Conservation (phyloP, 1,140 invertebrate species). For the Danaus plexippus region DNA sequence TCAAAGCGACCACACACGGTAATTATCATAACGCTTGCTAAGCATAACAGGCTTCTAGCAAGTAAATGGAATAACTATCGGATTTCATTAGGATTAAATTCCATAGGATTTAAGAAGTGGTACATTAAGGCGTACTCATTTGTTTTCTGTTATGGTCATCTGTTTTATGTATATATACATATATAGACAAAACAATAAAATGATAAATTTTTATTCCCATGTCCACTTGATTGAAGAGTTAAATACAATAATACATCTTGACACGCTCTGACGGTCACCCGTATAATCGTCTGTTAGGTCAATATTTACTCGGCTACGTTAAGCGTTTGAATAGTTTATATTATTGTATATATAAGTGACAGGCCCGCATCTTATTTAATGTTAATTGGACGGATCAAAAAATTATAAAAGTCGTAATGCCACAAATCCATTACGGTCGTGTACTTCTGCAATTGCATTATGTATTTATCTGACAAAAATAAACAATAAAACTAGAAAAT, state of each 20-base stretch:
- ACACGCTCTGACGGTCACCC: slow-evolving; percentile 31
- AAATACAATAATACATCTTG: slow-evolving; percentile 9
- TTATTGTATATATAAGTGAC: slow-evolving; percentile 33
- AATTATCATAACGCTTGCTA: slow-evolving; percentile 1
- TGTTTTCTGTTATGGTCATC: no score
- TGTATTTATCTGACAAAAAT: no score
- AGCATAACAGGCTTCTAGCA: slow-evolving; percentile 1
- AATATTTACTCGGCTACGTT: slow-evolving; percentile 29
- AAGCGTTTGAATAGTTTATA: slow-evolving; percentile 25
- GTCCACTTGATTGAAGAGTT: slow-evolving; percentile 6
- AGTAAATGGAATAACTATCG: slow-evolving; percentile 2
- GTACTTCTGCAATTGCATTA: no score
- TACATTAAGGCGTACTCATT: no score
- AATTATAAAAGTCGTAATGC: no score
- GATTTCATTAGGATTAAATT: no score
- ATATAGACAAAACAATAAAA: no score
- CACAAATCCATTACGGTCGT: no score
- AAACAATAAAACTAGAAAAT: no score
- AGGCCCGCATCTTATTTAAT: slow-evolving; percentile 28
- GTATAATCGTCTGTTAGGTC: slow-evolving; percentile 35
- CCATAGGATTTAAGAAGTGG: no score
- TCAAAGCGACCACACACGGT: slow-evolving; percentile 13
- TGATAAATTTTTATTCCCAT: slow-evolving; percentile 5
- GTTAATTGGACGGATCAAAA: neutral
- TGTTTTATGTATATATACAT: no score